Conservation (phyloP, 2,888 invertebrate species). For the Eurytoma californica region DNA sequence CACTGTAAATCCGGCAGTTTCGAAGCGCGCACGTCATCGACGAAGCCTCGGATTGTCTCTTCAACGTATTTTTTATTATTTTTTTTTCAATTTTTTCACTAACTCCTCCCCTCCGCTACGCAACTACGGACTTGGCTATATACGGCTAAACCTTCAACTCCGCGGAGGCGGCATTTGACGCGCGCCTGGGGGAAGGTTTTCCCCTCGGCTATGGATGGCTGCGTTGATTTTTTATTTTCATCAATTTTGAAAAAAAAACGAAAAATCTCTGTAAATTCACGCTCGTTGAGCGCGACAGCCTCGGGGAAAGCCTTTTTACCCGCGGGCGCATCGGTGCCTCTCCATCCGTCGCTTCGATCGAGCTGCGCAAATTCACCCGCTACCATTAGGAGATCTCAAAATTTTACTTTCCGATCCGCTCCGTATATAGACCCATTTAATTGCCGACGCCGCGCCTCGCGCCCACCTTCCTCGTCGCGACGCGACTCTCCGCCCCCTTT, state of each 20-base stretch:
- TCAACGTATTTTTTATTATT: slow-evolving; percentile 62
- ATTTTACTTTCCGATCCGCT: background rate
- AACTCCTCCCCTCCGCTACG: background rate
- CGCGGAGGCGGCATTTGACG: background rate
- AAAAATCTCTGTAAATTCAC: too few relatives aligned
- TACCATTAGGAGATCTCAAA: slow-evolving; percentile 60
- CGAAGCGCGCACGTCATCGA: slow-evolving; percentile 62
- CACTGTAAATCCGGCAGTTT: background rate
- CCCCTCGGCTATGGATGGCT: too few relatives aligned
- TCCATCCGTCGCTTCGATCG: slow-evolving; percentile 26
- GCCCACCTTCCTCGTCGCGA: background rate
- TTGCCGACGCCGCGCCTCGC: slow-evolving; percentile 7
- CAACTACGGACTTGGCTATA: background rate
- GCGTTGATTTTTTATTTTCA: too few relatives aligned
- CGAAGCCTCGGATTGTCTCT: slow-evolving; percentile 75
- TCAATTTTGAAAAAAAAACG: too few relatives aligned
- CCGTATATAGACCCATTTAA: slow-evolving; percentile 24
- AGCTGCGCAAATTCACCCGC: slow-evolving; percentile 5
- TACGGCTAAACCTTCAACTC: slow-evolving; percentile 16
- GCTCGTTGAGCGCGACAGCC: too few relatives aligned
- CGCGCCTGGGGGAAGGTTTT: too few relatives aligned
- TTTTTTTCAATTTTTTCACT: slow-evolving; percentile 32
- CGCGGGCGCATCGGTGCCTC: background rate
- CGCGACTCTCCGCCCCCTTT: background rate
- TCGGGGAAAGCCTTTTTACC: too few relatives aligned